phyloP scores from a whole-genome alignment of 64 coral and sea anemone species.

The Catalaphyllia jardinei region DNA sequence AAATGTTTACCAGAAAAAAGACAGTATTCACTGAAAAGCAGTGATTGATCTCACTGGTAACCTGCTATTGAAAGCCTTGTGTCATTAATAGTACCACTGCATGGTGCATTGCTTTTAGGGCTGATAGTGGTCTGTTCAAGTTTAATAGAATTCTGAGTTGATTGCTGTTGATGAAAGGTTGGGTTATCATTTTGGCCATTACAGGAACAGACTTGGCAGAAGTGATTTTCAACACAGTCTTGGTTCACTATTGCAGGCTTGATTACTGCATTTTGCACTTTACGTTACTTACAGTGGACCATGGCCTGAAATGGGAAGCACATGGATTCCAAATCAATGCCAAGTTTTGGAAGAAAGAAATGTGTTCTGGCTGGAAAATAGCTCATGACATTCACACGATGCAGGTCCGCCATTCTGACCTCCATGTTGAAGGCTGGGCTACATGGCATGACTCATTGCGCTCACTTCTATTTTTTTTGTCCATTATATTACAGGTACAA shows the following conservation, averaged over 20 bases:
- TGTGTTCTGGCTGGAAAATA: no score
- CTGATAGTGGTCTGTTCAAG: conserved; percentile 27
- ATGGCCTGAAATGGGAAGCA: background rate
- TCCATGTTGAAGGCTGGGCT: no score
- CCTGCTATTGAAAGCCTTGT: background rate
- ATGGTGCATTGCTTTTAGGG: conserved; percentile 10
- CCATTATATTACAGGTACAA: no score
- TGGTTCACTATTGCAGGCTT: conserved; percentile 23
- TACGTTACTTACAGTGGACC: background rate
- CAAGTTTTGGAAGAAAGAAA: conserved; percentile 7
- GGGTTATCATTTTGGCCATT: conserved; percentile 50
- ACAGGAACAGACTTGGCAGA: conserved; percentile 3
- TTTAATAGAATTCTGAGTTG: conserved; percentile 12
- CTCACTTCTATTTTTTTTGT: no score
- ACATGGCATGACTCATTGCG: no score
- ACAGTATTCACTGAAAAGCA: no score
- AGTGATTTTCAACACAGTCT: conserved; percentile 12
- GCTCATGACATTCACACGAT: no score
- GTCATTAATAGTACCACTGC: background rate
- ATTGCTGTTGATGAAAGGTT: conserved; percentile 11
- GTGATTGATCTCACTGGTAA: no score
- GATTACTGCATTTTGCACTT: background rate
- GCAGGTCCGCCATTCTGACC: no score
- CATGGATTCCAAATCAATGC: conserved; percentile 32
- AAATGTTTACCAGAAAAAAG: no score